Percentiles rank a stretch among this genome's conserved stretches.
These are phyloP conservation scores for Catamblyrhynchus diadema DNA, from an alignment of 2,797 vertebrate species.

Conservation along the genomic window DNA sequence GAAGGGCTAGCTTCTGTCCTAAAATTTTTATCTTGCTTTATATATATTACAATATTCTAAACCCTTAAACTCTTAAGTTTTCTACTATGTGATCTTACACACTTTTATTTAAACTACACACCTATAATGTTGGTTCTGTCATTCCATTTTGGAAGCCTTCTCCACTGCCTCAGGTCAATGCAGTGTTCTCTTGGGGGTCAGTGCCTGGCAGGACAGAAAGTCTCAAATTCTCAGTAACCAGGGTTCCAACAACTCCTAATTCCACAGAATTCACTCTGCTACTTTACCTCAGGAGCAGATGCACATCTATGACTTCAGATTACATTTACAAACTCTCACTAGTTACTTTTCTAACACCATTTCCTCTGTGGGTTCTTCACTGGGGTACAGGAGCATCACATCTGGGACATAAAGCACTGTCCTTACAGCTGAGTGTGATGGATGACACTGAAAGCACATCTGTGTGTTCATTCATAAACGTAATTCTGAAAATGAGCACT, in stretches of 20 bases:
- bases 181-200: not conserved
- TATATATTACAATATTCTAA: not conserved
- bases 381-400: accelerated
- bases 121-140: accelerated
- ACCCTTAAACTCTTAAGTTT: not conserved
- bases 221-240: not conserved
- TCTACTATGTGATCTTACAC: not conserved
- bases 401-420: not conserved
- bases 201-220: not conserved
- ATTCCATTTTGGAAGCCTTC: not conserved
- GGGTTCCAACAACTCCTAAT: not conserved
- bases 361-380: not conserved
- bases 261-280: not conserved
- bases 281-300: accelerated
- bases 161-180: accelerated
- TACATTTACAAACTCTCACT: not conserved
- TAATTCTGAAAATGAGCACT: not conserved
- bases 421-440: not conserved
- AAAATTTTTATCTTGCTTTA: not conserved
- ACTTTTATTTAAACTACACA: not conserved
- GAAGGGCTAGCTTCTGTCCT: not conserved
- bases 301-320: not conserved
- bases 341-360: not conserved
- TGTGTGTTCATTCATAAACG: not conserved
- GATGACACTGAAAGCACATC: not conserved